Evolutionary conservation across 2,797 vertebrate species (phyloP), one percentile per base, ranked within the genome.

Genomic region (Artibeus lituratus): DNA sequence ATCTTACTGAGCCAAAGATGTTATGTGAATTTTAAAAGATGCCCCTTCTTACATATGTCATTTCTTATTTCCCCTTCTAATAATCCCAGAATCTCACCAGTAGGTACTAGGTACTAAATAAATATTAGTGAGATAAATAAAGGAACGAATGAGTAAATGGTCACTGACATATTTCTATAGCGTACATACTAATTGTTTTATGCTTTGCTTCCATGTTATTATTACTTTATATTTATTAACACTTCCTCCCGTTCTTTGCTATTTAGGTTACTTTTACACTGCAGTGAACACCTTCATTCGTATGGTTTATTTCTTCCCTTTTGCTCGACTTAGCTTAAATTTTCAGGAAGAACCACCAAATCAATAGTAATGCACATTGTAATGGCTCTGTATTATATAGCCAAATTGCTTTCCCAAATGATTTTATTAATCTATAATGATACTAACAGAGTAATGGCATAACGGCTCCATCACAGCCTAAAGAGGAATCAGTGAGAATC

Each of bases 361-460:
- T 96, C 95, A 51, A 94, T 95, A 94, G 91, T 72, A 95, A 96
- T 57, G 47, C n/a, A 74, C 90, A 89, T n/a, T 83, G 72, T 87
- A 97, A 96, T 95, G 91, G 91, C 70, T 94, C 57, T 77, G 90
- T 69, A 94, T 96, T 92, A 87, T 89, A 92, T 5, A 94, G 65
- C 88, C 94, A 96, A 96, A 96, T 90, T 87, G 69, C 93, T 94
- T 96, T 92, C 67, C 59, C 49, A 94, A 95, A 96, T 97, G 97
- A 95, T 97, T 96, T 94, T 96, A 96, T 95, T 95, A 88, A 97
- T 96, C 78, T 91, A 39, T 89, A 95, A 96, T 73, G 88, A 92
- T 92, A 94, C 78, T 57, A 92, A 88, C 39, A 65, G 59, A 72
- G 37, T 77, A 49, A 37, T 21, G 59, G 88, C 35, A 2, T 15